phyloP scores from a whole-genome alignment of 2,888 invertebrate genomes.

The Ellobium chinense region DNA sequence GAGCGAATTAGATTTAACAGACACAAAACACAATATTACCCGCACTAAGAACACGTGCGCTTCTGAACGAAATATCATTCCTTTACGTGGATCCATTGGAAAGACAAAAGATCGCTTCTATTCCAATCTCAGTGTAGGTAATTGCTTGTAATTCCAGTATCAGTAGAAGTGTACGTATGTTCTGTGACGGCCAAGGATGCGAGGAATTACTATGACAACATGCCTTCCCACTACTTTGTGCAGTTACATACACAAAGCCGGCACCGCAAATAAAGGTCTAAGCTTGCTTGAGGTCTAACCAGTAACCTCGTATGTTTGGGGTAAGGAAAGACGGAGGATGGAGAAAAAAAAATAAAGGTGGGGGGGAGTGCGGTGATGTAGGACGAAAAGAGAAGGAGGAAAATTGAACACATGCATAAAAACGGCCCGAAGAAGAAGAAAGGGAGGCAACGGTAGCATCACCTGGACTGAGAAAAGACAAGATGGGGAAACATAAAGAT shows the following conservation, averaged over 20 bases:
- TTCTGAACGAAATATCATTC: conserved; percentile 15
- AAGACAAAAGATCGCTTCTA: neutral
- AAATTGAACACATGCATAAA: neutral
- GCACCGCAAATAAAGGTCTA: neutral
- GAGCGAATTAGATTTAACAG: no score
- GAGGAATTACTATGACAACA: neutral
- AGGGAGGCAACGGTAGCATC: neutral
- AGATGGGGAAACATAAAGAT: neutral
- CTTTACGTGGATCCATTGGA: neutral
- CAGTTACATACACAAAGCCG: neutral
- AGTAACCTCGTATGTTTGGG: neutral
- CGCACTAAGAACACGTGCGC: conserved; percentile 26
- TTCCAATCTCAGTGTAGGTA: no score
- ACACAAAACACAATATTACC: conserved; percentile 33
- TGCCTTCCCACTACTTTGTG: neutral
- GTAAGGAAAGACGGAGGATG: neutral
- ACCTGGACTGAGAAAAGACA: conserved; percentile 21
- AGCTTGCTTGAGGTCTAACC: neutral
- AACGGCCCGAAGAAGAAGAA: no score
- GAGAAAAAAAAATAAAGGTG: neutral
- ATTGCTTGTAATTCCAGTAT: no score
- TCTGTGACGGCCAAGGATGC: no score
- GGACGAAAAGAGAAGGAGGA: conserved; percentile 3
- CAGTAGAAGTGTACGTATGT: no score
- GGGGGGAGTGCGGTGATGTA: no score